These are phyloP conservation scores for Zaprionus bogoriensis DNA, from an alignment of 2,888 invertebrate species.

Conservation along the genomic window DNA sequence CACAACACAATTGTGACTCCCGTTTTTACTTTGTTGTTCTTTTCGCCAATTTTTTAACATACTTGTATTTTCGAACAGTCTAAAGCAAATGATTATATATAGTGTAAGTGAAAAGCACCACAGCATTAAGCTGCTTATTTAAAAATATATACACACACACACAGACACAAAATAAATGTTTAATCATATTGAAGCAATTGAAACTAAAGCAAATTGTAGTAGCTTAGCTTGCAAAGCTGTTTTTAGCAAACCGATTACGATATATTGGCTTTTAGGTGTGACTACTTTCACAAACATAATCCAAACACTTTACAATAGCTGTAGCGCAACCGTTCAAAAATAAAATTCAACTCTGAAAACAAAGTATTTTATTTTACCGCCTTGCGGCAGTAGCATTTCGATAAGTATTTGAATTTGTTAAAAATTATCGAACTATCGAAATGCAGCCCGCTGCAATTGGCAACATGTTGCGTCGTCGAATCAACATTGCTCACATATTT, in stretches of 20 bases:
- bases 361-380: too few species aligned
- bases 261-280: slow-evolving; percentile 56
- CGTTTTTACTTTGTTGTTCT: slow-evolving; percentile 19
- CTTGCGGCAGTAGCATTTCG: neutral
- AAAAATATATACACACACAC: slow-evolving; percentile 43
- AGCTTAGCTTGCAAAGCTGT: slow-evolving; percentile 38
- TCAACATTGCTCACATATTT: neutral
- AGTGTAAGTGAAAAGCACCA: slow-evolving; percentile 66
- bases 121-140: slow-evolving; percentile 48
- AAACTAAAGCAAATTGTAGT: slow-evolving; percentile 30
- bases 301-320: slow-evolving; percentile 62
- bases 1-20: slow-evolving; percentile 33
- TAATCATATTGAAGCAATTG: slow-evolving; percentile 58
- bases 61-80: slow-evolving; percentile 36
- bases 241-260: slow-evolving; percentile 33
- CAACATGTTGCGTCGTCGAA: slow-evolving; percentile 15
- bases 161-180: slow-evolving; percentile 43
- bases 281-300: slow-evolving; percentile 36
- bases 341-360: slow-evolving; percentile 60
- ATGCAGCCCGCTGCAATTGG: neutral
- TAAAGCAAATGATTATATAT: slow-evolving; percentile 37
- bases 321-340: slow-evolving; percentile 62
- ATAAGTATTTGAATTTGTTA: neutral
- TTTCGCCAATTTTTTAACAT: slow-evolving; percentile 29
- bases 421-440: neutral